Evolutionary conservation across 1,140 invertebrate genomes (phyloP), one percentile per base, ranked within the genome.

Genomic region (Drosophila asahinai): DNA sequence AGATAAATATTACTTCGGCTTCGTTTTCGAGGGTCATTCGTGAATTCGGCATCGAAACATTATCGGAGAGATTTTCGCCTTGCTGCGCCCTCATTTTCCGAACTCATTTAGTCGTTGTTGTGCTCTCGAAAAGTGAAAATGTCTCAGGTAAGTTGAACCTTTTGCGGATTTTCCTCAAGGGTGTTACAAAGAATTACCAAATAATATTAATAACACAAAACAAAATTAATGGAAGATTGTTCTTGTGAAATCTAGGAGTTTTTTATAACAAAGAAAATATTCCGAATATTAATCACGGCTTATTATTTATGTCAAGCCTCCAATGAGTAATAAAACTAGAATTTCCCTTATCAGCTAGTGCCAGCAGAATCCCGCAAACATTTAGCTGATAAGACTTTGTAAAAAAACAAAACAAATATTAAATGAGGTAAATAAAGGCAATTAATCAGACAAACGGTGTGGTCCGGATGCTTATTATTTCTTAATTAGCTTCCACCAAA

Each of bases 81-180:
- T n/a, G n/a, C n/a, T n/a, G n/a, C n/a, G n/a, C n/a, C n/a, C n/a
- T n/a, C n/a, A 30, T 30, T 52, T 36, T 54, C 9, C 11, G 6
- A 36, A 17, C 5, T 54, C 17, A 33, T 54, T 36, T 33, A 55
- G 30, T 55, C 17, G 12, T 15, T 15, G 6, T 38, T 55, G 1
- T 22, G 17, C 6, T 36, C 6, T 54, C 15, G 12, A 55, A 14
- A 55, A 55, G 52, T 22, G 30, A 55, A 54, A 55, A 55, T 55
- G 52, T 55, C 52, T 22, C 52, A 55, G 17, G 52, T 38, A 17
- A 11, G 30, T 54, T 36, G 9, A 17, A 15, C 19, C 19, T 19
- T 19, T 19, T 19, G 19, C 19, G 38, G 0, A 40, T 40, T 40
- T 2, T 40, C 14, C 1, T 40, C 6, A 5, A 14, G 38, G 1